A percentile compares a stretch with the other conserved stretches of the same genome.
Conservation (phyloP, 2,113 vertebrate species). For the Dermatemys mawii region DNA sequence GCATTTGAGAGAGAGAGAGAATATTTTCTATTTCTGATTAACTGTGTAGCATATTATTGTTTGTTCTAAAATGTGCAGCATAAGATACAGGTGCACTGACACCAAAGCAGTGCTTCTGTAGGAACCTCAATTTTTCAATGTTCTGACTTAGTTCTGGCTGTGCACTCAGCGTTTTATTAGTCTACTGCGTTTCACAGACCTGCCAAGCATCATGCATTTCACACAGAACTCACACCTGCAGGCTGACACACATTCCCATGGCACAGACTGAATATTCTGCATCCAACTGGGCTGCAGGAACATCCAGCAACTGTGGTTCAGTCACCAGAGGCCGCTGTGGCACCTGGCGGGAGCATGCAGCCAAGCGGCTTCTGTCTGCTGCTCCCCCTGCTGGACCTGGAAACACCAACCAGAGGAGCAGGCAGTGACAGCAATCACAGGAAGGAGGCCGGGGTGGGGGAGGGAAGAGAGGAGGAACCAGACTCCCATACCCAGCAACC, state of each 20-base stretch:
- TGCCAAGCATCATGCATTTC: accelerated
- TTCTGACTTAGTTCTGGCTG: neutral
- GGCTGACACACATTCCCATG: neutral
- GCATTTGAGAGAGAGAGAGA: neutral
- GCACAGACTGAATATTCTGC: accelerated
- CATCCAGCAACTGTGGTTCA: neutral
- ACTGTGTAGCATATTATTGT: too few relatives aligned
- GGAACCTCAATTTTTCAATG: neutral
- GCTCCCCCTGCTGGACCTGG: accelerated
- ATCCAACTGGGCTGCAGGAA: neutral
- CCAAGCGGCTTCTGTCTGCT: neutral
- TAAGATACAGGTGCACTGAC: accelerated
- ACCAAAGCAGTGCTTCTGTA: accelerated
- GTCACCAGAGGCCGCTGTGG: accelerated
- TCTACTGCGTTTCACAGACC: neutral
- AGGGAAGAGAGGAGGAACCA: too few relatives aligned
- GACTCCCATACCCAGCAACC: accelerated
- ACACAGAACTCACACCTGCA: accelerated
- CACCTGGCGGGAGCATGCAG: neutral
- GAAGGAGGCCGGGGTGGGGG: neutral
- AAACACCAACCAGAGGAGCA: neutral
- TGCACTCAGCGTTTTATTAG: neutral
- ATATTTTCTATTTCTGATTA: neutral
- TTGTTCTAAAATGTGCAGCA: neutral
- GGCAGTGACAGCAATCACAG: neutral